Percentiles rank a stretch among this genome's conserved stretches.
These are phyloP conservation scores for Alligator mississippiensis DNA, from an alignment of 2,113 vertebrate species.

Conservation along the genomic window DNA sequence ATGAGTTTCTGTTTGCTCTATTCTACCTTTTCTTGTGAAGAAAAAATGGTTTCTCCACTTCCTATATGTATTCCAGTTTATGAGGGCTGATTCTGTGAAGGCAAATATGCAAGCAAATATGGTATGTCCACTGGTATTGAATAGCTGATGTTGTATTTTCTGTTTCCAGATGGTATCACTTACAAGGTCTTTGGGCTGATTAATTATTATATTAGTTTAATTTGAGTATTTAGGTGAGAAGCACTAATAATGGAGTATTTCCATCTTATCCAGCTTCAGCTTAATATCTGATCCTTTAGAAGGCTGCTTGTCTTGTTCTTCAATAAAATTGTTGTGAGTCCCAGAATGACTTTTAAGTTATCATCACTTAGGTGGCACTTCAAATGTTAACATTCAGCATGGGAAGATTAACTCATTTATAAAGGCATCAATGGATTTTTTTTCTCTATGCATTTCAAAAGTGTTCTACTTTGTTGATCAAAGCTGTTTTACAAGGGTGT, in stretches of 20 bases:
- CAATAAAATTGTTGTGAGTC: not conserved
- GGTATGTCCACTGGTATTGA: not conserved
- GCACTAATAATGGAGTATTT: not conserved
- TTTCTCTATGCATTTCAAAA: not conserved
- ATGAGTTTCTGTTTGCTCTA: too few species aligned
- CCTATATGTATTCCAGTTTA: too few species aligned
- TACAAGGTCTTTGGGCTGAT: not conserved
- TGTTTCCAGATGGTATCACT: not conserved
- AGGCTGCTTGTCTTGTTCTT: not conserved
- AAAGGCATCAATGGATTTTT: not conserved
- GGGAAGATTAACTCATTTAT: not conserved
- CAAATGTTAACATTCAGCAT: not conserved
- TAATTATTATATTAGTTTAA: not conserved
- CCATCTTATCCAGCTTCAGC: not conserved
- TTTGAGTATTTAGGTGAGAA: not conserved
- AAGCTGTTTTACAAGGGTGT: not conserved
- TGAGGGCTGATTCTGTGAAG: too few species aligned
- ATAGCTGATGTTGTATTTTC: not conserved
- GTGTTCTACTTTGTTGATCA: not conserved
- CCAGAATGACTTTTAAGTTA: not conserved
- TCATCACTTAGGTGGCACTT: not conserved
- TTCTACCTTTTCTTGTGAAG: too few species aligned
- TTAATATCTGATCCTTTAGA: not conserved
- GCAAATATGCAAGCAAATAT: too few species aligned
- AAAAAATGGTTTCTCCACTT: too few species aligned